Percentiles rank a stretch among this genome's conserved stretches.
These are phyloP conservation scores for Hirtodrosophila duncani DNA, from an alignment of 2,888 invertebrate species.

Conservation along the genomic window DNA sequence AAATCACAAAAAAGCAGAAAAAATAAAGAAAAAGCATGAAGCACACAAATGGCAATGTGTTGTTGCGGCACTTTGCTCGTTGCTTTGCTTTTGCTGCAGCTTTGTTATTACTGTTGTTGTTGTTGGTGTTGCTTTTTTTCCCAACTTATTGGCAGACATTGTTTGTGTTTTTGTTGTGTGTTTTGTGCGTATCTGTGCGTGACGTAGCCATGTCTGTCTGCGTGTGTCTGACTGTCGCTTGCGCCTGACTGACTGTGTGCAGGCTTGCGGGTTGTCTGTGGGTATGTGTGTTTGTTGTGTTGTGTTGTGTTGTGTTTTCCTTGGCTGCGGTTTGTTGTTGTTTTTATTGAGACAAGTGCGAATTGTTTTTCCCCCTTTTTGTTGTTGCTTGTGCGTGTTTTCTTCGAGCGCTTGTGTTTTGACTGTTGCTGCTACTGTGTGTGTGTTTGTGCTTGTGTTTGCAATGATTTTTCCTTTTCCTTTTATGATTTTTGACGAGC, in stretches of 20 bases:
- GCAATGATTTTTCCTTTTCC: too few relatives aligned
- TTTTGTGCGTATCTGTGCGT: too few relatives aligned
- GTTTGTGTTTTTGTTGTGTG: too few relatives aligned
- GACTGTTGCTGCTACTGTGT: too few relatives aligned
- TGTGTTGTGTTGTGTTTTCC: slow-evolving; percentile 47
- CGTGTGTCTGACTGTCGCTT: slow-evolving; percentile 60
- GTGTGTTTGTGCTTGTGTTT: slow-evolving; percentile 23
- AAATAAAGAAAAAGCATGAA: slow-evolving; percentile 15
- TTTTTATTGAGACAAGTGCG: slow-evolving; percentile 73
- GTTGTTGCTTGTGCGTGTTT: slow-evolving; percentile 54
- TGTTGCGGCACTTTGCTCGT: slow-evolving; percentile 63
- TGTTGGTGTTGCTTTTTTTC: slow-evolving; percentile 40
- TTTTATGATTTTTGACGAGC: slow-evolving; percentile 68
- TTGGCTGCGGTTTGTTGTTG: slow-evolving; percentile 48
- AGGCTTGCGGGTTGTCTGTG: slow-evolving; percentile 21
- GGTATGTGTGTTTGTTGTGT: slow-evolving; percentile 13
- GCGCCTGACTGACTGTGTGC: slow-evolving; percentile 27
- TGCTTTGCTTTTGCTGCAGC: slow-evolving; percentile 56
- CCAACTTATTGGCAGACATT: slow-evolving; percentile 69
- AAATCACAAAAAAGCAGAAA: slow-evolving; percentile 1
- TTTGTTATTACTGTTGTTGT: slow-evolving; percentile 41
- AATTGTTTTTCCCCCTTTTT: slow-evolving; percentile 67
- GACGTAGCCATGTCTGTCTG: slow-evolving; percentile 43
- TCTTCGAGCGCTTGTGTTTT: neutral
- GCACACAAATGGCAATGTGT: slow-evolving; percentile 59